Evolutionary conservation across 2,888 invertebrate species (phyloP).

Genomic region (Myopa tessellatipennis): DNA sequence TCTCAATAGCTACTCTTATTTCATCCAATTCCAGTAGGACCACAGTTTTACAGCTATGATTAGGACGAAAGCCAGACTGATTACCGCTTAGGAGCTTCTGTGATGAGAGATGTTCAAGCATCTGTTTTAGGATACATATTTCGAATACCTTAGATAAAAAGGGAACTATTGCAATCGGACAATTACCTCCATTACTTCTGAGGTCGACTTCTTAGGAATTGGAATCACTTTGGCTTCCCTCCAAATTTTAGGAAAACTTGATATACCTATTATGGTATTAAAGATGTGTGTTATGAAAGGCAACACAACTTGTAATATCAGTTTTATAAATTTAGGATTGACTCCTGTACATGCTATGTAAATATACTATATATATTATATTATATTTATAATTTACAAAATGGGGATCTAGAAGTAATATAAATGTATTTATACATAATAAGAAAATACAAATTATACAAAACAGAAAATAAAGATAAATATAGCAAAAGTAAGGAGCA

Average conservation of each 20-base stretch:
- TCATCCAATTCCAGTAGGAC: neutral
- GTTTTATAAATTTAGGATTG: slow-evolving; percentile 26
- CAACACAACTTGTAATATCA: too few relatives aligned
- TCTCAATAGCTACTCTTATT: neutral
- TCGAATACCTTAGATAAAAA: slow-evolving; percentile 2
- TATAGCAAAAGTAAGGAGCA: too few relatives aligned
- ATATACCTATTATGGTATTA: too few relatives aligned
- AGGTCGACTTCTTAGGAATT: neutral
- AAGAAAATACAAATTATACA: too few relatives aligned
- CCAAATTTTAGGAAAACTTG: slow-evolving; percentile 17
- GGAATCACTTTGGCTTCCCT: neutral
- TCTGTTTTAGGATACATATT: neutral
- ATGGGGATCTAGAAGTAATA: too few relatives aligned
- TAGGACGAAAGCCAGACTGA: slow-evolving; percentile 2
- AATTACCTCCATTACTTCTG: neutral
- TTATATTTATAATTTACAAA: too few relatives aligned
- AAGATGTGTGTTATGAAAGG: too few relatives aligned
- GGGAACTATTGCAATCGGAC: neutral
- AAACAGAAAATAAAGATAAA: too few relatives aligned
- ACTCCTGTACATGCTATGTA: too few relatives aligned
- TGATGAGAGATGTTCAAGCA: slow-evolving; percentile 3
- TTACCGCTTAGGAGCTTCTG: slow-evolving; percentile 1
- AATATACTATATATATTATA: too few relatives aligned
- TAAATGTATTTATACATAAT: too few relatives aligned
- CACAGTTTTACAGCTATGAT: neutral